Conservation (phyloP, 2,797 vertebrate genomes). For the Rachycentron canadum region DNA sequence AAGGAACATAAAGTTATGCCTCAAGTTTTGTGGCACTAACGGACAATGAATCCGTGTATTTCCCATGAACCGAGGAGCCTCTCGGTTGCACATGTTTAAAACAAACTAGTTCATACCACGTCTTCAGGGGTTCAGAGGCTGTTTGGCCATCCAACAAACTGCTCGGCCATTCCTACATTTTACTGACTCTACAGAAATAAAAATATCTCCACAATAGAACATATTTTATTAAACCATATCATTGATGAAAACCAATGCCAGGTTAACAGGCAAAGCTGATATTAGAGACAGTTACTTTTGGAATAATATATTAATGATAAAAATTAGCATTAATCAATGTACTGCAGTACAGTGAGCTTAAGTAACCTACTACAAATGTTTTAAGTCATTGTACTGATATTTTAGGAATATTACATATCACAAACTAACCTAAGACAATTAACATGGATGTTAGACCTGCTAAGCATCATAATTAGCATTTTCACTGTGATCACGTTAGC, state of each 20-base stretch:
- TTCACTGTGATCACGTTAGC: too few relatives aligned
- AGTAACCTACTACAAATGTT: too few relatives aligned
- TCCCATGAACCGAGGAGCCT: neutral
- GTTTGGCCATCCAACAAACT: neutral
- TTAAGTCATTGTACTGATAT: too few relatives aligned
- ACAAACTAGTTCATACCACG: neutral
- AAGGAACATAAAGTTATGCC: slow-evolving; percentile 6
- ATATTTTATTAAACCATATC: neutral
- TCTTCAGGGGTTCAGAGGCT: neutral
- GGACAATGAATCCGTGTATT: neutral
- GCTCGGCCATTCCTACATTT: too few relatives aligned
- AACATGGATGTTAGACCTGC: neutral
- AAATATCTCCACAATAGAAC: neutral
- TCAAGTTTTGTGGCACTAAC: neutral
- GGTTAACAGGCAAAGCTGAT: too few relatives aligned
- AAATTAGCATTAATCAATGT: too few relatives aligned
- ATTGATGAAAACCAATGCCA: neutral
- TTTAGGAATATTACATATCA: too few relatives aligned
- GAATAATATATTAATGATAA: too few relatives aligned
- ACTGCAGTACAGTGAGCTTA: too few relatives aligned
- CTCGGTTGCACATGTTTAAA: neutral
- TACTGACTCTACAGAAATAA: neutral
- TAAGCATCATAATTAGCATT: too few relatives aligned
- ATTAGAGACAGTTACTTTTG: too few relatives aligned
- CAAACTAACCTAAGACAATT: neutral